These are phyloP conservation scores for Anarsia innoxiella DNA, from an alignment of 2,888 invertebrate genomes.

Conservation along the genomic window DNA sequence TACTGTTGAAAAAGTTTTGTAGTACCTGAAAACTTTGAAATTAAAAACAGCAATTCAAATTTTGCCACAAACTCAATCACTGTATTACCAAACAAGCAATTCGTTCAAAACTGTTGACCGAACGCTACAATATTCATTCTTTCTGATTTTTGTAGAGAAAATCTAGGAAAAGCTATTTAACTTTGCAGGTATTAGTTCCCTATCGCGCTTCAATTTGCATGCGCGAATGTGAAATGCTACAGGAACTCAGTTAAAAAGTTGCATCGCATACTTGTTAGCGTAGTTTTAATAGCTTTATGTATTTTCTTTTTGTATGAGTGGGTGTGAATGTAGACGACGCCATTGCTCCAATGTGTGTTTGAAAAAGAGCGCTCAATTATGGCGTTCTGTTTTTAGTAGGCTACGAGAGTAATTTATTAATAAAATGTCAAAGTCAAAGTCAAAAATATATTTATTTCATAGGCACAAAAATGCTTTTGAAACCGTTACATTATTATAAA, in stretches of 20 bases:
- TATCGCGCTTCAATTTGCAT: constrained; percentile 48
- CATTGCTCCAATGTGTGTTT: too few relatives aligned
- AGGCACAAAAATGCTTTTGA: too few relatives aligned
- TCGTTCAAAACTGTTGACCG: too few relatives aligned
- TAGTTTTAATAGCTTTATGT: constrained; percentile 9
- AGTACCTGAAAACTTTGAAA: neutral
- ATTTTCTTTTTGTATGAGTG: too few relatives aligned
- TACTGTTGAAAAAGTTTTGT: neutral
- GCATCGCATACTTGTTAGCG: constrained; percentile 2
- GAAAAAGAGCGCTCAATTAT: too few relatives aligned
- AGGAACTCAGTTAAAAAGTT: constrained; percentile 14
- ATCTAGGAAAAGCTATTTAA: constrained; percentile 51
- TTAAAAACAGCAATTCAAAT: neutral
- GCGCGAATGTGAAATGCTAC: constrained; percentile 27
- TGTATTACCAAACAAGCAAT: too few relatives aligned
- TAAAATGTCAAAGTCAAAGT: too few relatives aligned
- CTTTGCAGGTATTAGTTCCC: constrained; percentile 46
- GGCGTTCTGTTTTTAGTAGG: too few relatives aligned
- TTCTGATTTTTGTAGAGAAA: constrained; percentile 7
- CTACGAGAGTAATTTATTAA: too few relatives aligned
- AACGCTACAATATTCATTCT: neutral
- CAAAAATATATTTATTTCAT: too few relatives aligned
- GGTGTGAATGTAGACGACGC: too few relatives aligned
- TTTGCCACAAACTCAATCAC: neutral
- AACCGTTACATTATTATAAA: too few relatives aligned